Percentiles rank a stretch among this genome's conserved stretches.
These are phyloP conservation scores for Caprella mutica DNA, from an alignment of 2,888 invertebrate species.

Conservation along the genomic window DNA sequence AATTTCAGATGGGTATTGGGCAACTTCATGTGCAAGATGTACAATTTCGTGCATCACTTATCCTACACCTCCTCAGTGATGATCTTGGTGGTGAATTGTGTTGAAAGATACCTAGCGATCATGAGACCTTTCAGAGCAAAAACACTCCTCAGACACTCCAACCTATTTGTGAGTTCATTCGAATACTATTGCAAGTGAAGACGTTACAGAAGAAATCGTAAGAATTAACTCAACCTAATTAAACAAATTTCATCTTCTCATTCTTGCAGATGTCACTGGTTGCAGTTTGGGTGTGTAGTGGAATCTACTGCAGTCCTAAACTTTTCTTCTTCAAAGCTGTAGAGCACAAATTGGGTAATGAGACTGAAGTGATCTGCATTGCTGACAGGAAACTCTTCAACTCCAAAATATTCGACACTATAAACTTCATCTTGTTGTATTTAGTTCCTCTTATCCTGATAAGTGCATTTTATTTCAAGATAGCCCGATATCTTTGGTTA, in stretches of 20 bases:
- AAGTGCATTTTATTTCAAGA: constrained; percentile 64
- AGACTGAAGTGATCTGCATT: constrained; percentile 57
- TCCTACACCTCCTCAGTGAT: constrained; percentile 83
- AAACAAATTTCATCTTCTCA: constrained; percentile 16
- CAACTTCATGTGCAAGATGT: constrained; percentile 76
- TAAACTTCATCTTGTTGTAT: constrained; percentile 72
- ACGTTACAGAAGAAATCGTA: too few species aligned
- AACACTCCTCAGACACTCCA: constrained; percentile 62
- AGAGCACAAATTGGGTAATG: constrained; percentile 50
- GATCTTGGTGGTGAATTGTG: constrained; percentile 75
- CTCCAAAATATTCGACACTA: constrained; percentile 63
- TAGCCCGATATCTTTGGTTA: constrained; percentile 72
- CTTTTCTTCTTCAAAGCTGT: constrained; percentile 72
- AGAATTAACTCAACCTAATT: too few species aligned
- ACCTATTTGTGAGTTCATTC: constrained; percentile 63
- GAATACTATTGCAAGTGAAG: too few species aligned
- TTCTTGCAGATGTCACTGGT: constrained; percentile 57
- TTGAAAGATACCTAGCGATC: constrained; percentile 74
- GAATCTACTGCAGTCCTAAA: constrained; percentile 68
- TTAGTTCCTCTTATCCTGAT: constrained; percentile 68
- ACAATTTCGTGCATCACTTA: constrained; percentile 75
- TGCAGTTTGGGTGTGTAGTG: constrained; percentile 70
- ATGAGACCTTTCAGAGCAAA: constrained; percentile 73
- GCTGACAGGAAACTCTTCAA: constrained; percentile 64
- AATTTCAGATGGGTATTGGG: constrained; percentile 66